Evolutionary conservation across 2,888 invertebrate genomes (phyloP), one percentile per base, ranked within the genome.

Genomic region (Autographa pulchrina): DNA sequence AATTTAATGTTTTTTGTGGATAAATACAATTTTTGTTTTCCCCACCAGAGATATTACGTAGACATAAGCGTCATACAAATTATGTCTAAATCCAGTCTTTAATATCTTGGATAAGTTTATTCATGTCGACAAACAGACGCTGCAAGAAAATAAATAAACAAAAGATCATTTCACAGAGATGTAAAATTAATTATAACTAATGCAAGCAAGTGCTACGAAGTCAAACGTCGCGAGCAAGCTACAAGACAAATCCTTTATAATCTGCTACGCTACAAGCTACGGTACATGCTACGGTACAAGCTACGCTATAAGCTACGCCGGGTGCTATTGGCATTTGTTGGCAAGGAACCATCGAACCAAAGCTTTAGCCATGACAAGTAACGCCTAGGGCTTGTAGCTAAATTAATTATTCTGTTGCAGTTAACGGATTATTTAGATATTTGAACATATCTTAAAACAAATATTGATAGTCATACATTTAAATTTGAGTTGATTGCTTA

Each of bases 241-340:
- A 70, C 73, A 75, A 59, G 68, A 69, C 80, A 84, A 81, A 85
- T 78, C 80, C 78, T 43, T n/a, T 73, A 75, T 83, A 84, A 85
- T 84, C 84, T 76, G 70, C 69, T 63, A 73, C 62, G 75, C 80
- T 74, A 75, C 80, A 80, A 78, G 78, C 82, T 75, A 75, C 63
- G 31, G 31, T 2, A 43, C 43, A 43, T 5, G 70, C 69, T 63
- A 73, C 64, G 75, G 78, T 74, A 77, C 80, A 81, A 75, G 77
- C 82, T 75, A 75, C 62, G 32, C 25, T 8, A 48, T 25, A 25
- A 16, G 32, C 59, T 75, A 74, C 70, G 70, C 77, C 68, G 75
- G 80, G 58, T 82, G 78, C 73, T 67, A 75, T 78, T 78, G 77
- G 72, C 74, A 64, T 78, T 80, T 63, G 66, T 78, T 79, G 76